These are phyloP conservation scores for Larimichthys polyactis DNA, from an alignment of 2,113 vertebrate genomes.

Conservation along the genomic window DNA sequence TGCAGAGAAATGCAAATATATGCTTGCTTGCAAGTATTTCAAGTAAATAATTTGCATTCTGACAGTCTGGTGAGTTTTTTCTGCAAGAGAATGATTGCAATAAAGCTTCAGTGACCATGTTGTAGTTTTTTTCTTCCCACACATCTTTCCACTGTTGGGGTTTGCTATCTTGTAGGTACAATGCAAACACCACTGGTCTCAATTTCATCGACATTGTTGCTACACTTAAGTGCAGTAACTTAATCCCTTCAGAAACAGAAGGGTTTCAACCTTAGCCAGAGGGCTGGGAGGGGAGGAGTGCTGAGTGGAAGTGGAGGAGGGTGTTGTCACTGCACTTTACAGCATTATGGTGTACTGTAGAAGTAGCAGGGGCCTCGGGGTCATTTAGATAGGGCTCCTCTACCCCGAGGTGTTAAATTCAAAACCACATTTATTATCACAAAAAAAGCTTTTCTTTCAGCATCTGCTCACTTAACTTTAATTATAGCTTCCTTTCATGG, in stretches of 20 bases:
- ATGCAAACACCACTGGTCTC: constrained; percentile 83
- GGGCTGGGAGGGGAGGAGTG: constrained; percentile 71
- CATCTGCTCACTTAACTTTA: constrained; percentile 86
- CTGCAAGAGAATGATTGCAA: not conserved
- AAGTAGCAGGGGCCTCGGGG: constrained; percentile 77
- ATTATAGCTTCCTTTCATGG: constrained; percentile 80
- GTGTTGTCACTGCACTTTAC: constrained; percentile 74
- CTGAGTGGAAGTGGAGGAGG: constrained; percentile 65
- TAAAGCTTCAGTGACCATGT: constrained; percentile 2
- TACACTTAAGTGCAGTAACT: constrained; percentile 85
- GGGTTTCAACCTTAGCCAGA: constrained; percentile 79
- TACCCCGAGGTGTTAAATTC: constrained; percentile 83
- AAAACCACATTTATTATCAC: constrained; percentile 84
- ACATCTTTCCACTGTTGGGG: constrained; percentile 52
- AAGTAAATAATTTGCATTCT: constrained; percentile 43
- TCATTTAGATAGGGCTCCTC: constrained; percentile 81
- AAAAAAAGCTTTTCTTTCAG: constrained; percentile 82
- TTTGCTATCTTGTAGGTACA: constrained; percentile 80
- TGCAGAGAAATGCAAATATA: constrained; percentile 43
- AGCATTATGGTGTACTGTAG: constrained; percentile 74
- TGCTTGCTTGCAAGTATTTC: constrained; percentile 28
- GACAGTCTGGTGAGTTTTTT: constrained; percentile 6
- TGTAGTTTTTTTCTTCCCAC: constrained; percentile 40
- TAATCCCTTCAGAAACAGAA: constrained; percentile 79
- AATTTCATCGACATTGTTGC: constrained; percentile 83